Evolutionary conservation across 2,113 vertebrate species (phyloP).

Genomic region (Cochlearius cochlearius): DNA sequence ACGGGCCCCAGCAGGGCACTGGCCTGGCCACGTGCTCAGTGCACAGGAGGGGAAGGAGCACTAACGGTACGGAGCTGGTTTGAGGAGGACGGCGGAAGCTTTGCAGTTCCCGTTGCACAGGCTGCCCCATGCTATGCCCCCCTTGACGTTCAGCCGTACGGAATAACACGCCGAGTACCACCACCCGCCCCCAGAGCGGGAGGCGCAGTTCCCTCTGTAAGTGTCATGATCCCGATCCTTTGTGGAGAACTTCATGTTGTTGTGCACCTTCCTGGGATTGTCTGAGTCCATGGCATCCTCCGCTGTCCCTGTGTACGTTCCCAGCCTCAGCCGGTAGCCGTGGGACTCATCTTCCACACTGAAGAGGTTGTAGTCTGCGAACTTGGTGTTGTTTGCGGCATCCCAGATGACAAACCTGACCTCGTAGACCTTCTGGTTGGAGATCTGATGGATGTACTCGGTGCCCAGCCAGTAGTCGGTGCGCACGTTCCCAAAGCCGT

Average conservation of each 20-base stretch:
- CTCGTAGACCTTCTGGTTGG: slow-evolving; percentile 34
- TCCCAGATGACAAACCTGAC: slow-evolving; percentile 42
- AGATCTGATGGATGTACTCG: slow-evolving; percentile 45
- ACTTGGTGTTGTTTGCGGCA: neutral
- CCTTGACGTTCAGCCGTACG: slow-evolving; percentile 15
- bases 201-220: slow-evolving; percentile 40
- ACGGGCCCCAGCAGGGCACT: neutral
- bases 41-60: neutral
- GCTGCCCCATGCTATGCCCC: neutral
- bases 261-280: slow-evolving; percentile 12
- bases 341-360: neutral
- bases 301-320: neutral
- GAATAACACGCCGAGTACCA: slow-evolving; percentile 43
- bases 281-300: slow-evolving; percentile 58
- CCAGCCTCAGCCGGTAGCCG: slow-evolving; percentile 44
- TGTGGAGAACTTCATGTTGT: slow-evolving; percentile 65
- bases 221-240: slow-evolving; percentile 59
- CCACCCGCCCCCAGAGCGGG: neutral
- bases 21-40: neutral
- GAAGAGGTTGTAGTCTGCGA: slow-evolving; percentile 33
- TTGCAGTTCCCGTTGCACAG: slow-evolving; percentile 42
- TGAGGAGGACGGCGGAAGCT: slow-evolving; percentile 56
- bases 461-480: slow-evolving; percentile 49
- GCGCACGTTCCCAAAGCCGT: slow-evolving; percentile 12
- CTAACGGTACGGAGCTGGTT: neutral